phyloP scores from a whole-genome alignment of 2,888 invertebrate genomes.

The Chaetoderma sp. region DNA sequence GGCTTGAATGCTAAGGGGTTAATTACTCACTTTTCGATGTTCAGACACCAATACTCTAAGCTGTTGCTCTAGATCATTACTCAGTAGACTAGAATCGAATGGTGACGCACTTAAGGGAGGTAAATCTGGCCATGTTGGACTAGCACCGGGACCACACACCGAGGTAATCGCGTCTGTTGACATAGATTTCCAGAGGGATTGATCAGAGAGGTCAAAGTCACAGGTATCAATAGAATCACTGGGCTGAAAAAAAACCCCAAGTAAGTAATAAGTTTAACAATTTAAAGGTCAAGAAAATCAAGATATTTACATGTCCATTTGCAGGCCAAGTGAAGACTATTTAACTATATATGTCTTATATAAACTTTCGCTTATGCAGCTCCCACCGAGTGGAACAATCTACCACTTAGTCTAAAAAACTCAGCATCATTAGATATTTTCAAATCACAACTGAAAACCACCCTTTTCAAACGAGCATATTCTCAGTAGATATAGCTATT shows the following conservation, averaged over 20 bases:
- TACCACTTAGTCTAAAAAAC: too few species aligned
- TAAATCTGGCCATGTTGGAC: slow-evolving; percentile 56
- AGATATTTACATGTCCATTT: too few species aligned
- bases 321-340: too few species aligned
- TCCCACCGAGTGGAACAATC: too few species aligned
- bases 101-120: slow-evolving; percentile 58
- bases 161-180: slow-evolving; percentile 66
- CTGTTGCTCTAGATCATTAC: slow-evolving; percentile 67
- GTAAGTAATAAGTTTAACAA: not conserved
- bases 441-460: too few species aligned
- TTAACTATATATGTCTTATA: not conserved
- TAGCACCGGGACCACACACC: slow-evolving; percentile 52
- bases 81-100: slow-evolving; percentile 56
- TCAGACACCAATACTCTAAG: slow-evolving; percentile 59
- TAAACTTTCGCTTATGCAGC: too few species aligned
- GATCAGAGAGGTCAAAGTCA: slow-evolving; percentile 62
- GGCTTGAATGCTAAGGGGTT: too few species aligned
- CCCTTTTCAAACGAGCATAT: too few species aligned
- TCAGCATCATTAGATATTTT: too few species aligned
- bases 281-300: too few species aligned
- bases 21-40: slow-evolving; percentile 60
- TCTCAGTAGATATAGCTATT: too few species aligned
- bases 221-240: slow-evolving; percentile 65
- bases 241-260: slow-evolving; percentile 48
- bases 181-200: slow-evolving; percentile 68